Evolutionary conservation across 1,140 invertebrate species (phyloP), one percentile per base, ranked within the genome.

Genomic region (Zophobas morio): DNA sequence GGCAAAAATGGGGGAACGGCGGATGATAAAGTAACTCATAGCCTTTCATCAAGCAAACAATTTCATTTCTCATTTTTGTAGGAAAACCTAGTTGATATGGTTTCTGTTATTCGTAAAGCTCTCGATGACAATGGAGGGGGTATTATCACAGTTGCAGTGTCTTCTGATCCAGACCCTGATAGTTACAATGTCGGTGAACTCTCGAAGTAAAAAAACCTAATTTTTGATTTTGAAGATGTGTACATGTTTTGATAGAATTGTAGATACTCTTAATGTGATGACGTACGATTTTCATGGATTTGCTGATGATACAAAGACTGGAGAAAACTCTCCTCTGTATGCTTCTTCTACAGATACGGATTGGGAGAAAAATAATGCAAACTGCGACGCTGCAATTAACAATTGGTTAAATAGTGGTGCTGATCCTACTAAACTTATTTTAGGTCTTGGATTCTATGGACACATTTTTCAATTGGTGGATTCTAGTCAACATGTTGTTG

Each of bases 371-470:
- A 20, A 20, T 82, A 90, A 96, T 33, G 70, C 42, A 35, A 71
- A 71, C 36, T 71, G 70, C 49, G 63, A 77, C 63, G 54, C 71
- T 70, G 78, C 79, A 77, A 83, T 86, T 70, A 49, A 84, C 56
- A 70, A 76, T 53, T 86, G 85, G 85, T 70, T 86, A 82, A 84
- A 76, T 77, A 49, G 82, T 81, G 84, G 87, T 80, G 83, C 88
- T 0, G 87, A 90, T 1, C 83, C 82, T 37, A 86, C 89, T 57
- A 94, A 94, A 82, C 82, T 94, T 2, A 88, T 92, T 1, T 84
- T 93, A 42, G 93, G 92, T 1, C 86, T 93, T 82, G 91, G 90
- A 2, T 82, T 91, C 57, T 94, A 92, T 81, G 93, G 92, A 8
- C 88, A 91, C 74, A 90, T 90, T 46, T 93, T 92, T 83, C 90